Conservation (phyloP, 2,888 invertebrate species). For the Troides aeacus region DNA sequence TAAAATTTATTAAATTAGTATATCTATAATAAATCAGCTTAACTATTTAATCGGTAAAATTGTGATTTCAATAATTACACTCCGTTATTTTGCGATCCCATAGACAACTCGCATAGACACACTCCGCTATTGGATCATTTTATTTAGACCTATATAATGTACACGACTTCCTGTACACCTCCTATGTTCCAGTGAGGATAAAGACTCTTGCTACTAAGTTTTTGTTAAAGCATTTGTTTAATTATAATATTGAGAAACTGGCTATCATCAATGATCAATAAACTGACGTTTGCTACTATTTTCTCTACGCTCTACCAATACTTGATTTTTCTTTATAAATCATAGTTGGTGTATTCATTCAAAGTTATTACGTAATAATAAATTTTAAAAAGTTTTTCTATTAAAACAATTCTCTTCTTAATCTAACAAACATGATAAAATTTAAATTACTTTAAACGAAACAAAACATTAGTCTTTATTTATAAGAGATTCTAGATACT, state of each 20-base stretch:
- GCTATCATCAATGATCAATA: not conserved
- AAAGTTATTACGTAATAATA: not conserved
- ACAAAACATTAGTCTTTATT: too few relatives aligned
- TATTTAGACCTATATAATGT: not conserved
- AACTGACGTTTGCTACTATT: not conserved
- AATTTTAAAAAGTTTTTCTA: slow-evolving; percentile 25
- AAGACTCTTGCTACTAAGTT: not conserved
- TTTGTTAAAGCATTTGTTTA: not conserved
- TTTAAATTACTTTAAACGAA: too few relatives aligned
- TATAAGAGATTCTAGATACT: too few relatives aligned
- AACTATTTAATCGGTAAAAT: slow-evolving; percentile 64
- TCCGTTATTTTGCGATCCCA: slow-evolving; percentile 18
- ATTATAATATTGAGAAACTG: not conserved
- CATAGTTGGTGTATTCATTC: not conserved
- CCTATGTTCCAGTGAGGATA: not conserved
- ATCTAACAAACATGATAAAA: not conserved
- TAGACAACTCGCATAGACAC: not conserved
- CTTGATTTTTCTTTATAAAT: slow-evolving; percentile 1
- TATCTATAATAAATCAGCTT: slow-evolving; percentile 46
- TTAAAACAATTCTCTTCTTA: slow-evolving; percentile 1
- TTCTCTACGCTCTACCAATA: not conserved
- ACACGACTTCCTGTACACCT: not conserved
- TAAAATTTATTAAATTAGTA: slow-evolving; percentile 43
- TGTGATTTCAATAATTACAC: slow-evolving; percentile 47
- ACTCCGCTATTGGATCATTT: not conserved